Evolutionary conservation across 2,113 vertebrate species (phyloP).

Genomic region (Burhinus bistriatus): DNA sequence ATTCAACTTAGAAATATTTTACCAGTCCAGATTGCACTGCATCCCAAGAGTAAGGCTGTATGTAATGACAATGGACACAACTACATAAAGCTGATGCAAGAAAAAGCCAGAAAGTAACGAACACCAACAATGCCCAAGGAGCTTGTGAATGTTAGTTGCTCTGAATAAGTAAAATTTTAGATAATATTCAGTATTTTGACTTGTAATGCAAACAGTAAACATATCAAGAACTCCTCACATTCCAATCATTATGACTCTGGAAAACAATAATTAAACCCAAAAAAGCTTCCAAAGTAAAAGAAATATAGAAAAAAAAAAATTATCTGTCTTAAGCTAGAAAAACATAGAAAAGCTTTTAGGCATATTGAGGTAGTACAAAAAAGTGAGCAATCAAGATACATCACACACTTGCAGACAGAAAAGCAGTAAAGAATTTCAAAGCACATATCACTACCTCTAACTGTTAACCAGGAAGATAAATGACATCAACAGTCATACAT

Average conservation of each 20-base stretch:
- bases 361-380: neutral
- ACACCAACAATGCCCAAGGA: neutral
- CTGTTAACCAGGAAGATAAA: neutral
- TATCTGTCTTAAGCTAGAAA: neutral
- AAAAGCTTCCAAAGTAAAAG: neutral
- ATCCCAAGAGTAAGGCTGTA: neutral
- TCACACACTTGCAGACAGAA: neutral
- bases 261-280: neutral
- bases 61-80: neutral
- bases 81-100: neutral
- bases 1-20: neutral
- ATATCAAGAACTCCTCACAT: neutral
- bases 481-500: neutral
- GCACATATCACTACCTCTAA: neutral
- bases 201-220: neutral
- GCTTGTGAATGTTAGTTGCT: neutral
- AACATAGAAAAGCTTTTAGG: neutral
- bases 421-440: neutral
- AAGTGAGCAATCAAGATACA: neutral
- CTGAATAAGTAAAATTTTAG: neutral
- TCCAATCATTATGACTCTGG: neutral
- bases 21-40: neutral
- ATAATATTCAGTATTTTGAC: neutral
- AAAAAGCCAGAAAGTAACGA: neutral
- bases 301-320: neutral